Percentiles rank a stretch among this genome's conserved stretches.
phyloP scores from a whole-genome alignment of 2,888 invertebrate genomes.

The Tipula confusa region DNA sequence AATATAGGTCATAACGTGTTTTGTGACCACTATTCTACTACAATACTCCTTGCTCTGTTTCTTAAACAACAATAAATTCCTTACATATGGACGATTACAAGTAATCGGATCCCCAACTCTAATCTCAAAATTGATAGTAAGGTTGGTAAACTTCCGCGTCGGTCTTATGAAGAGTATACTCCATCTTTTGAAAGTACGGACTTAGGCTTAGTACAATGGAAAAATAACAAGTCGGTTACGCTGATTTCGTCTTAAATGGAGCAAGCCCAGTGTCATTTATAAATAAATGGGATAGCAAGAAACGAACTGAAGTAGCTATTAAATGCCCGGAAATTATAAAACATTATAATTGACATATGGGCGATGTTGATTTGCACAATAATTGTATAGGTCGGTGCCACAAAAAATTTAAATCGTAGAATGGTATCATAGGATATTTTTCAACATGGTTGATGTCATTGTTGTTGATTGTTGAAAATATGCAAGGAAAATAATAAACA shows the following conservation, averaged over 20 bases:
- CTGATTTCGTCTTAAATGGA: neutral
- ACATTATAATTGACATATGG: too few relatives aligned
- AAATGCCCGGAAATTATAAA: neutral
- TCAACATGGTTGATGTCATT: neutral
- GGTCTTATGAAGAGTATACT: neutral
- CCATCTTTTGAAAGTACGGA: neutral
- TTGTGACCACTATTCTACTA: neutral
- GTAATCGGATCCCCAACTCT: neutral
- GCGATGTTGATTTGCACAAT: too few relatives aligned
- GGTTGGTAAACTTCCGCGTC: neutral
- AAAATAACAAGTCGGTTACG: too few relatives aligned
- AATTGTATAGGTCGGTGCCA: too few relatives aligned
- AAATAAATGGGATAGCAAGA: too few relatives aligned
- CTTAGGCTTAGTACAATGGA: neutral
- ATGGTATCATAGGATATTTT: too few relatives aligned
- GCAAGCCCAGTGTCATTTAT: neutral
- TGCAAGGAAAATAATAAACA: neutral
- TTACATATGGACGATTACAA: neutral
- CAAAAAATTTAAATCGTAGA: too few relatives aligned
- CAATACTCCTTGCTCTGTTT: neutral
- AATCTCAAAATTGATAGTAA: neutral
- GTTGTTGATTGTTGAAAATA: neutral
- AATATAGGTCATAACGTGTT: too few relatives aligned
- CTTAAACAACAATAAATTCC: neutral
- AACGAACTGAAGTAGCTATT: neutral